These are phyloP conservation scores for Charanyca ferruginea DNA, from an alignment of 2,888 invertebrate genomes.

Conservation along the genomic window DNA sequence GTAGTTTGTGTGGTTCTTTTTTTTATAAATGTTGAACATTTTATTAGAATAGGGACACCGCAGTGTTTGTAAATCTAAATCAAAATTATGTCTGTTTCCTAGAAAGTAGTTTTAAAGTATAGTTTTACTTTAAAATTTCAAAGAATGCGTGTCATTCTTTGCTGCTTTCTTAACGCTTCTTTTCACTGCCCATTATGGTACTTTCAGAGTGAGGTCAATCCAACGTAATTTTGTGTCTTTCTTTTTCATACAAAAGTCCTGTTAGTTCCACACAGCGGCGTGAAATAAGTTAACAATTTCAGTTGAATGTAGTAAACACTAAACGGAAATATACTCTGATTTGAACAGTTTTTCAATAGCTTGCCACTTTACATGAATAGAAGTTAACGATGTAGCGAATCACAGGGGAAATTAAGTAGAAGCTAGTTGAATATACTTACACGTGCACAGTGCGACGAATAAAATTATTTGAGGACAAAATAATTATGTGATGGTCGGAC, in stretches of 20 bases:
- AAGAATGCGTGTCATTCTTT: too few species aligned
- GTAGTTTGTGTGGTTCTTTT: neutral
- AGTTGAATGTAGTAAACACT: too few species aligned
- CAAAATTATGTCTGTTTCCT: neutral
- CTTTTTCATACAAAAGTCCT: too few species aligned
- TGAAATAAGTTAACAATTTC: too few species aligned
- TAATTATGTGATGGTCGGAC: conserved; percentile 16
- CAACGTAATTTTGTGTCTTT: too few species aligned
- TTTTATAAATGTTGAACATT: neutral
- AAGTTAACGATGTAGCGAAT: conserved; percentile 83
- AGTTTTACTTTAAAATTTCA: conserved; percentile 7
- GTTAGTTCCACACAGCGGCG: too few species aligned
- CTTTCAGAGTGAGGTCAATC: too few species aligned
- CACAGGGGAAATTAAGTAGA: conserved; percentile 80
- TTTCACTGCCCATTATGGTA: conserved; percentile 5
- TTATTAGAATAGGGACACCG: neutral
- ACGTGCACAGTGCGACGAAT: conserved; percentile 60
- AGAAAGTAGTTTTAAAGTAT: neutral
- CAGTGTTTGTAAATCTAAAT: neutral
- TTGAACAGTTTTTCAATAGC: conserved; percentile 62
- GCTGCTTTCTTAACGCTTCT: conserved; percentile 13
- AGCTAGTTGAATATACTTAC: conserved; percentile 72
- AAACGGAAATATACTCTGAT: conserved; percentile 35
- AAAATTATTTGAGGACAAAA: conserved; percentile 50
- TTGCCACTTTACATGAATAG: conserved; percentile 81